These are phyloP conservation scores for Cremastobaeus sp. DNA, from an alignment of 2,888 invertebrate species.

Conservation along the genomic window DNA sequence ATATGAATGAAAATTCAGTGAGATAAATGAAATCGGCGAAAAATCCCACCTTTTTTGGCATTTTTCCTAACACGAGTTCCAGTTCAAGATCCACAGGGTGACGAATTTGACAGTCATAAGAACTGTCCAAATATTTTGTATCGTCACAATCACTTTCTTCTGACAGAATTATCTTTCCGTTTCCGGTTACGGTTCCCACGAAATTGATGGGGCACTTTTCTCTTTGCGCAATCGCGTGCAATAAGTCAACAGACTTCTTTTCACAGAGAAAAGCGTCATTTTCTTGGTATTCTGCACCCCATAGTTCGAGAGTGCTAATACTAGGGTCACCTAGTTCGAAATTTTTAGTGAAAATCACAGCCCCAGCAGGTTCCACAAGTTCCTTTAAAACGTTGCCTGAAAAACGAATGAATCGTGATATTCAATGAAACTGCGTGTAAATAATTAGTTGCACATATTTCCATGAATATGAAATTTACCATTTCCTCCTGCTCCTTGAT, in stretches of 20 bases:
- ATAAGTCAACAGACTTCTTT: conserved; percentile 82
- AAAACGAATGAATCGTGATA: not conserved
- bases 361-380: conserved; percentile 96
- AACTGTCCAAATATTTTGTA: conserved; percentile 74
- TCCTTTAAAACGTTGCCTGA: conserved; percentile 96
- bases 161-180: conserved; percentile 86
- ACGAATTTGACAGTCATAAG: conserved; percentile 78
- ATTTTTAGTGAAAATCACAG: conserved; percentile 90
- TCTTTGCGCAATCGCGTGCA: conserved; percentile 87
- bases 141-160: conserved; percentile 81
- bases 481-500: conserved; percentile 99
- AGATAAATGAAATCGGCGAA: not conserved
- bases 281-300: conserved; percentile 99
- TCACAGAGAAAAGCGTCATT: conserved; percentile 93
- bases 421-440: too few relatives aligned
- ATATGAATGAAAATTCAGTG: not conserved
- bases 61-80: conserved; percentile 91
- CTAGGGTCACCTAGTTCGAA: conserved; percentile 97
- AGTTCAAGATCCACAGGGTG: conserved; percentile 93
- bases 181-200: conserved; percentile 94
- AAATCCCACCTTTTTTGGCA: conserved; percentile 88
- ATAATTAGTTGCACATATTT: too few relatives aligned
- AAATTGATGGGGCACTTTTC: conserved; percentile 96
- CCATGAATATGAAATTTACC: too few relatives aligned
- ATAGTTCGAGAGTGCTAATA: conserved; percentile 93